Evolutionary conservation across 2,888 invertebrate genomes (phyloP).

Genomic region (Prenolepis imparis): DNA sequence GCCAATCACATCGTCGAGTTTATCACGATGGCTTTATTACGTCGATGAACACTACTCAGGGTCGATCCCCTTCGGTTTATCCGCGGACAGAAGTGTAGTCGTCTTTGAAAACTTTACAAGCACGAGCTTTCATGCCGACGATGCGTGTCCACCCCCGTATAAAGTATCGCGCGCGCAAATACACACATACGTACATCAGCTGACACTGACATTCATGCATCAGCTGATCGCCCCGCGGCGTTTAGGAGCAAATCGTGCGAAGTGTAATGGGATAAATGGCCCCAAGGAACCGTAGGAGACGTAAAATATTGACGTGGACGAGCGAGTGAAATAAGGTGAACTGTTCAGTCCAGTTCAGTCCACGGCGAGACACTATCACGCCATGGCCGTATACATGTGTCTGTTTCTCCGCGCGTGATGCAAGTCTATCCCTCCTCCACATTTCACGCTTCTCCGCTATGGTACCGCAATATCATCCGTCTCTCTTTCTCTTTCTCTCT

Average conservation of each 20-base stretch:
- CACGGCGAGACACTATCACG: constrained; percentile 35
- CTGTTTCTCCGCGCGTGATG: constrained; percentile 13
- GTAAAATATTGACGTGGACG: background rate
- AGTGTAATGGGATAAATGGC: background rate
- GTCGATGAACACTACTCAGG: constrained; percentile 12
- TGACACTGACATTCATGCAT: background rate
- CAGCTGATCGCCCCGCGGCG: background rate
- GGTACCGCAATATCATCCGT: background rate
- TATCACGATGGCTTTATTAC: constrained; percentile 1
- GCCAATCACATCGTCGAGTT: background rate
- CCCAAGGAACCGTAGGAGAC: background rate
- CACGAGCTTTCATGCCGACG: constrained; percentile 29
- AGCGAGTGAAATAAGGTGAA: background rate
- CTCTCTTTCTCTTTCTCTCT: background rate
- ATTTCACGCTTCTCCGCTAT: background rate
- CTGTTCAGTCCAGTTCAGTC: background rate
- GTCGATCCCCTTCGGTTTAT: background rate
- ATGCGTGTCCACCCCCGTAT: background rate
- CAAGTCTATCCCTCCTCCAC: constrained; percentile 28
- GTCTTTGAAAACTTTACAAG: constrained; percentile 24
- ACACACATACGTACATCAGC: background rate
- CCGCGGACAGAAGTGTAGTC: background rate
- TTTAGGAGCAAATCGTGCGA: background rate
- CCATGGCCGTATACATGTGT: constrained; percentile 14
- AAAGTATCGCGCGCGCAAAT: too few relatives aligned